Conservation (phyloP, 2,797 vertebrate species). For the Enoplosus armatus region DNA sequence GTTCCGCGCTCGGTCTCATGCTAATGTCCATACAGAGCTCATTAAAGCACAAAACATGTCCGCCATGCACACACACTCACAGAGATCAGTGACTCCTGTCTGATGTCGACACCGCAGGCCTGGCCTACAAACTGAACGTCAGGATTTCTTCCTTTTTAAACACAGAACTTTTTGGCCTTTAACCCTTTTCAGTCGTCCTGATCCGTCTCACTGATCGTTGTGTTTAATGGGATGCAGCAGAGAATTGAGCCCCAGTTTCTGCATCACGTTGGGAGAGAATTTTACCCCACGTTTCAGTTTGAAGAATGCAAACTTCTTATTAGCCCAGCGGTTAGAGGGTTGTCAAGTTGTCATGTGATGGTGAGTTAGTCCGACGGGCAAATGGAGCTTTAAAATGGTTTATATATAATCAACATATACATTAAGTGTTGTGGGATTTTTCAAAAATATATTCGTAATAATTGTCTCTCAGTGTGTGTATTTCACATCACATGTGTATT, state of each 20-base stretch:
- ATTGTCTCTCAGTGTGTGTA: too few relatives aligned
- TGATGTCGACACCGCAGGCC: not conserved
- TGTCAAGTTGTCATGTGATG: not conserved
- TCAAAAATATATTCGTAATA: too few relatives aligned
- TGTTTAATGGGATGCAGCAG: not conserved
- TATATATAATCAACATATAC: not conserved
- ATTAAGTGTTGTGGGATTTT: too few relatives aligned
- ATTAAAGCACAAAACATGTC: slow-evolving; percentile 45
- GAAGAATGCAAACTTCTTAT: not conserved
- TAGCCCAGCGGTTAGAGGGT: not conserved
- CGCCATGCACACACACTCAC: not conserved
- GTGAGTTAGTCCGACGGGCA: not conserved
- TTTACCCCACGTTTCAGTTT: not conserved
- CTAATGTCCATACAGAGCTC: slow-evolving; percentile 53
- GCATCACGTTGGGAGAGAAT: not conserved
- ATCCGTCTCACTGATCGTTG: too few relatives aligned
- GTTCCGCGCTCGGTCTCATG: slow-evolving; percentile 20
- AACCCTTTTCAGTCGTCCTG: too few relatives aligned
- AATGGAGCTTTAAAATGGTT: not conserved
- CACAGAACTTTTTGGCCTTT: not conserved
- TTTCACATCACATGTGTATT: too few relatives aligned
- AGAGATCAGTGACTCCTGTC: slow-evolving; percentile 13
- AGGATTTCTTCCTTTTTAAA: not conserved
- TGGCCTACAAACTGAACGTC: not conserved
- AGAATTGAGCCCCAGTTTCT: not conserved